Base-by-base conservation (phyloP, 1,140 invertebrate genomes). In the Rhynchophorus ferrugineus region DNA sequence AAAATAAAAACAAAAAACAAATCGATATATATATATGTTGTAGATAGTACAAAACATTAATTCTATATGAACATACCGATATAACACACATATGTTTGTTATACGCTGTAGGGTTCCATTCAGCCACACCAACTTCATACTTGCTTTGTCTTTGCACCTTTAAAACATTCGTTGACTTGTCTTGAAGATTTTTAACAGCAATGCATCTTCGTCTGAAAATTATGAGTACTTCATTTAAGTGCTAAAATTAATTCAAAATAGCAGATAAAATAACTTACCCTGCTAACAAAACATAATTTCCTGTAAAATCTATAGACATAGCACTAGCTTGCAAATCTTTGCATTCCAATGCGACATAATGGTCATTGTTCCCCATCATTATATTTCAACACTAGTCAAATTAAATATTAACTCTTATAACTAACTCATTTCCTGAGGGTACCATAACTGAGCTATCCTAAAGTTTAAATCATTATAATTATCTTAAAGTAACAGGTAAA, bases 101-200 rank as follows among this genome's bases (percentile, higher is more conserved):
- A 24, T 80, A 75, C 37, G 80, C 70, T 37, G 83, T 85, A 8
- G 89, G 90, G 73, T 90, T 94, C 86, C 91, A 96, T 75, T 95
- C 91, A 1, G 90, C 87, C 41, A 85, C 85, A 5, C 86, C 86
- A 7, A 95, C 87, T 69, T 95, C 92, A 73, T 91, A 95, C 76
- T 96, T 96, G 62, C 89, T 92, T 60, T 92, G 87, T 37, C 91
- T 73, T 8, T 84, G 80, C 64, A 91, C 85, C 60, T 89, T 90
- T 47, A 82, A 81, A 0, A 92, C 70, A 3, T 80, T 78, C 34
- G 88, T 83, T 11, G 76, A 76, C 17, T 85, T 79, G 57, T 87
- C 81, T n/a, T 81, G 78, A 33, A 80, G 60, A 43, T 74, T 77
- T 65, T 93, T 85, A 13, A 96, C 75, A 3, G 88, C 89, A 38